Conservation (phyloP, 2,888 invertebrate species). For the Peribatodes rhomboidaria region DNA sequence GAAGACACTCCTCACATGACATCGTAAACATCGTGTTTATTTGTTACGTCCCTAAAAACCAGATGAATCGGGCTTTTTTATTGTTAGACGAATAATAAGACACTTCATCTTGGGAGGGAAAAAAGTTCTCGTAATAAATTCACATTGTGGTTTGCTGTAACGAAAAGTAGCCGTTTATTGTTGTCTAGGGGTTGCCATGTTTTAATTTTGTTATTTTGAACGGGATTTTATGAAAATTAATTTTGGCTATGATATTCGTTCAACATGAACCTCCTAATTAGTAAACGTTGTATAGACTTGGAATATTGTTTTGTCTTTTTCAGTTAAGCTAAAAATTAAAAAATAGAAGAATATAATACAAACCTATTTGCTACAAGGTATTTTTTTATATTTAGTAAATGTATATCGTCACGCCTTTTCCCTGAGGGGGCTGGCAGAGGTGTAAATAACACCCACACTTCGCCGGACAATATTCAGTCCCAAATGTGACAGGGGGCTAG, state of each 20-base stretch:
- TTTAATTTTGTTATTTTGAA: conserved; percentile 15
- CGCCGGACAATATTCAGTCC: too few relatives aligned
- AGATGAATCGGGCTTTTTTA: conserved; percentile 56
- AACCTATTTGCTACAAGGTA: too few relatives aligned
- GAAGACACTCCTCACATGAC: conserved; percentile 55
- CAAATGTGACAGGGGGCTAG: too few relatives aligned
- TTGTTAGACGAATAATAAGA: conserved; percentile 47
- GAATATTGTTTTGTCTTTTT: too few relatives aligned
- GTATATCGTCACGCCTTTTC: too few relatives aligned
- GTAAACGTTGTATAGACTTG: too few relatives aligned
- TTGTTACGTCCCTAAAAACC: conserved; percentile 50
- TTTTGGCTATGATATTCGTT: neutral
- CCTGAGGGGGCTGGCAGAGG: too few relatives aligned
- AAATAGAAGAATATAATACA: too few relatives aligned
- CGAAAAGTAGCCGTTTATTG: conserved; percentile 16
- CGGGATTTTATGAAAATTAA: neutral
- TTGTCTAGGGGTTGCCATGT: conserved; percentile 15
- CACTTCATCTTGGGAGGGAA: conserved; percentile 37
- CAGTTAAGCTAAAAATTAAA: too few relatives aligned
- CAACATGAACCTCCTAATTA: too few relatives aligned
- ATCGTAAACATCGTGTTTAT: conserved; percentile 64
- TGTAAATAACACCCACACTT: too few relatives aligned
- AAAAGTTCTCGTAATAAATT: conserved; percentile 38
- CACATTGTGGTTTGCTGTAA: conserved; percentile 32
- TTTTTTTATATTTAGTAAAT: too few relatives aligned